Base-by-base conservation (phyloP, 2,888 invertebrate species). In the Drosophila paramelanica region DNA sequence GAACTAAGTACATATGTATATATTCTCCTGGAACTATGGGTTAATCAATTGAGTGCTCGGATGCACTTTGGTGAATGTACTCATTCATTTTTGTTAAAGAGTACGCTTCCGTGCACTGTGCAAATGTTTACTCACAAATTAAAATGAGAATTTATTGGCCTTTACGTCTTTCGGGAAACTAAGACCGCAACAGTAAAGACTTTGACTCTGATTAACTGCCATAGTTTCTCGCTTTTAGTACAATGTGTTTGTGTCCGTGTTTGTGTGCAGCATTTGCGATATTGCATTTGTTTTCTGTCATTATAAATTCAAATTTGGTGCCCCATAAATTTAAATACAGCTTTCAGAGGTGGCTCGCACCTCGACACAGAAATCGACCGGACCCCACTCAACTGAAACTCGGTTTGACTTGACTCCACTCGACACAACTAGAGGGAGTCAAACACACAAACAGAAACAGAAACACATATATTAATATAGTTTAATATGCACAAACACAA, bases 221-320 rank as follows among this genome's bases (percentile, higher is more conserved):
- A 62, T 61, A 76, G 83, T 62, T 78, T 47, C 33, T 45, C 27
- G 57, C 49, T 53, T 52, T 42, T 14, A 51, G 55, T 68, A 33
- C 11, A 17, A 17, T 17, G 17, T 17, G 17, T 11, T 2, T 17
- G 31, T 33, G 14, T 52, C 6, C 20, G 39, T 46, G 17, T 57
- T 27, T 58, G 60, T 62, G 53, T 51, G 62, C 41, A 53, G 60
- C 56, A 53, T 13, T 66, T 73, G 79, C 45, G 56, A 77, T 82
- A 82, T 67, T 84, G 84, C 89, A 87, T 86, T 83, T 89, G 83
- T 83, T 89, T 73, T 70, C 76, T 76, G 89, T 84, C 82, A 86
- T 90, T 86, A 90, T 90, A 91, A 90, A 90, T 90, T 90, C 84
- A 86, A 90, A 89, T 90, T 89, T 90, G 88, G 80, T 77, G 77